A percentile compares a stretch with the other conserved stretches of the same genome.
Evolutionary conservation across 1,140 invertebrate species (phyloP).

Genomic region (Drosophila ohnishii): DNA sequence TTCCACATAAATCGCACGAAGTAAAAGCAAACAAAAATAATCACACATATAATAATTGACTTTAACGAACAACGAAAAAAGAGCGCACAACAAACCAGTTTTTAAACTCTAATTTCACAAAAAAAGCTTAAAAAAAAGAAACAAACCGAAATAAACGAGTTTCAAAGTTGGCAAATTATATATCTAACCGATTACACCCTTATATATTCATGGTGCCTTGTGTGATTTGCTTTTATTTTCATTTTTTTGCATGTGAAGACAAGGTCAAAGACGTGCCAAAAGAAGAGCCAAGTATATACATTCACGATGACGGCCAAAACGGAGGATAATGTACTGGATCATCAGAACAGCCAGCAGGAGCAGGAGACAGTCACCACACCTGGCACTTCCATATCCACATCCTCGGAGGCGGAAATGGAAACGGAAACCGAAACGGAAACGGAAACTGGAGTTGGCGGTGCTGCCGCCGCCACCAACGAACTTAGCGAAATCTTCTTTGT

Average conservation of each 20-base stretch:
- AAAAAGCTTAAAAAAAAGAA: slow-evolving; percentile 4
- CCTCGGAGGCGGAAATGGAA: slow-evolving; percentile 5
- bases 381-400: slow-evolving; percentile 7
- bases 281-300: neutral
- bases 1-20: slow-evolving; percentile 13
- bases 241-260: slow-evolving; percentile 43
- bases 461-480: slow-evolving; percentile 37
- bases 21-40: slow-evolving; percentile 30
- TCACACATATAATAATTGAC: slow-evolving; percentile 28
- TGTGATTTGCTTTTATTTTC: slow-evolving; percentile 8
- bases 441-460: neutral
- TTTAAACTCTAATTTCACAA: slow-evolving; percentile 27
- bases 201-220: slow-evolving; percentile 9
- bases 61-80: slow-evolving; percentile 13
- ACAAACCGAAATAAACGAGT: slow-evolving; percentile 35
- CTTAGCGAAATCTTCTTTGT: slow-evolving; percentile 94
- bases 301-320: slow-evolving; percentile 21
- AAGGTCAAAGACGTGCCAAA: slow-evolving; percentile 28
- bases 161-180: slow-evolving; percentile 25
- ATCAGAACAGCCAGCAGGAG: slow-evolving; percentile 2
- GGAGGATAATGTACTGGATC: slow-evolving; percentile 20
- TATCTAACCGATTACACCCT: slow-evolving; percentile 5
- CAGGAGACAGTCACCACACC: neutral
- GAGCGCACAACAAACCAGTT: slow-evolving; percentile 26
- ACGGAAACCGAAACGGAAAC: neutral